These are phyloP conservation scores for Macrochelys suwanniensis DNA, from an alignment of 2,797 vertebrate genomes.

Conservation along the genomic window DNA sequence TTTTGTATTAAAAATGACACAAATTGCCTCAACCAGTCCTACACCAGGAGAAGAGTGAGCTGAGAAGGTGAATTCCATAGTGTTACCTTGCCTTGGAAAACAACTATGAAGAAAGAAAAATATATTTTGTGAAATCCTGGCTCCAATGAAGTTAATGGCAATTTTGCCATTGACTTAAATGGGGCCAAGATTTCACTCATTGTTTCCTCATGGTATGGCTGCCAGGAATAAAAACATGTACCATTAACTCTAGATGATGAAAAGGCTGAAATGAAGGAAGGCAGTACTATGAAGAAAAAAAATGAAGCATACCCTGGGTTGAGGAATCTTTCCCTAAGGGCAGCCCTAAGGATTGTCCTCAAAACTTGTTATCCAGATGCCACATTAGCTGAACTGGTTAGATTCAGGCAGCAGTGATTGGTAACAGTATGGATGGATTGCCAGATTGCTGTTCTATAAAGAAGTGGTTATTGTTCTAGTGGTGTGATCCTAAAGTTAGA, in stretches of 20 bases:
- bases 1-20: neutral
- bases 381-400: neutral
- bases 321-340: neutral
- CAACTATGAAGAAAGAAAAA: neutral
- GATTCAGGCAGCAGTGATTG: neutral
- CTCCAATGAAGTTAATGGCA: rapidly evolving
- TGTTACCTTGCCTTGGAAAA: neutral
- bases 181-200: neutral
- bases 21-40: neutral
- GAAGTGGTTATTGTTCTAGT: too few relatives aligned
- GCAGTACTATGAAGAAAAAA: neutral
- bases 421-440: neutral
- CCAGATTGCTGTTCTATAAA: too few relatives aligned
- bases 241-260: neutral
- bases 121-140: neutral
- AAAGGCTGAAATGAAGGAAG: neutral
- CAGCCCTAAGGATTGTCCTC: neutral
- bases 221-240: neutral
- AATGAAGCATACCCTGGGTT: neutral
- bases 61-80: neutral
- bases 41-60: neutral
- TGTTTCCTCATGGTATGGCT: neutral
- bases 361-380: neutral
- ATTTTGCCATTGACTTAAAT: neutral
- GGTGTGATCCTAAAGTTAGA: neutral